phyloP scores from a whole-genome alignment of 2,888 invertebrate species.

The Tuberolachnus salignus region DNA sequence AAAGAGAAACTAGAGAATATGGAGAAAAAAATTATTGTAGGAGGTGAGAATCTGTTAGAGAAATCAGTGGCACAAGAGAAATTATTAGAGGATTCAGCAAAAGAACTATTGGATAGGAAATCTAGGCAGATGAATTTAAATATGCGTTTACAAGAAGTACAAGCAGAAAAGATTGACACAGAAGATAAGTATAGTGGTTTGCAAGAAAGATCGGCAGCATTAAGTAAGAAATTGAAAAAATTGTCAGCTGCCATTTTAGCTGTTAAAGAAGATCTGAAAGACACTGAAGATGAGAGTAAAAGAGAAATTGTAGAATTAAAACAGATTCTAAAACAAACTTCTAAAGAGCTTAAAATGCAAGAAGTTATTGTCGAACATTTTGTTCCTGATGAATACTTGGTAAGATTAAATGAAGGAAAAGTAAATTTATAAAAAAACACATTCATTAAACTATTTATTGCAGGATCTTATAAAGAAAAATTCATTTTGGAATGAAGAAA shows the following conservation, averaged over 20 bases:
- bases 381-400: constrained; percentile 92
- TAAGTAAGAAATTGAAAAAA: constrained; percentile 89
- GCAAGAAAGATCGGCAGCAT: constrained; percentile 92
- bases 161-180: constrained; percentile 88
- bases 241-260: constrained; percentile 86
- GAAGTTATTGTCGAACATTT: constrained; percentile 89
- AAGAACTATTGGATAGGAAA: constrained; percentile 78
- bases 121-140: constrained; percentile 81
- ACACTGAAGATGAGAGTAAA: constrained; percentile 92
- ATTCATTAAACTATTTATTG: not conserved
- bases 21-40: constrained; percentile 94
- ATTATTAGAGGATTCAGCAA: constrained; percentile 84
- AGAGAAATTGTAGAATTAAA: constrained; percentile 94
- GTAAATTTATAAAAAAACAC: not conserved
- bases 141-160: constrained; percentile 75
- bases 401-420: constrained; percentile 61
- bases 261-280: constrained; percentile 81
- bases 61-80: constrained; percentile 93
- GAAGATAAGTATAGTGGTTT: constrained; percentile 93
- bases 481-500: constrained; percentile 97
- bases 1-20: constrained; percentile 82
- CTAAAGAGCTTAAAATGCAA: constrained; percentile 87
- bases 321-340: constrained; percentile 88
- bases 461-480: constrained; percentile 87
- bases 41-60: constrained; percentile 96